Evolutionary conservation across 2,113 vertebrate genomes (phyloP), one percentile per base, ranked within the genome.

Genomic region (Forbesichthys agassizii): DNA sequence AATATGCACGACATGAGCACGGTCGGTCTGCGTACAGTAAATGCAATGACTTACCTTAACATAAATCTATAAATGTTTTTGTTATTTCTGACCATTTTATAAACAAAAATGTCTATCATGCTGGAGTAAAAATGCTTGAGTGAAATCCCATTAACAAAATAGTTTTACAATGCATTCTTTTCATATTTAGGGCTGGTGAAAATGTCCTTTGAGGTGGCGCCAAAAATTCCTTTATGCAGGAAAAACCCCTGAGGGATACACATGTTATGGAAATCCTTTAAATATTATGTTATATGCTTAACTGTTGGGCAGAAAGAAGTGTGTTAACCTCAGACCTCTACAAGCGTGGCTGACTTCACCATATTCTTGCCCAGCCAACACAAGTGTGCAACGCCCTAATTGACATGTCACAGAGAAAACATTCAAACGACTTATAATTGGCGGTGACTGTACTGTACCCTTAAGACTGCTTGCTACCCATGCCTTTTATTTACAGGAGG

Each of bases 401-500:
- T 90, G 90, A 85, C 86, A 88, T 87, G 89, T 85, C 84, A 87
- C 80, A 73, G 64, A 75, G 74, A 91, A 91, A 91, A 80, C 88
- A 86, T 90, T 90, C 91, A 88, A 92, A 92, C 90, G 83, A 68
- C 78, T 91, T 86, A 88, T 88, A 91, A 92, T 91, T 90, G 88
- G 83, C 61, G 75, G 77, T 42, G 77, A 60, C 64, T 63, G 18
- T 62, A 36, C 18, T 16, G 18, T 62, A 36, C 18, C n/a, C 27
- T 52, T 63, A 65, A 69, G 83, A 88, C 68, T 65, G 76, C 78
- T 68, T 63, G n/a, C 79, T 77, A 85, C 88, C 77, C 77, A 64
- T 79, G 77, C 69, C 82, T 78, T 87, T 82, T 75, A 78, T 78
- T 83, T 84, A 78, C 74, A 74, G 71, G 84, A 80, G 86, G 83